Percentiles rank a stretch among this genome's conserved stretches.
Conservation (phyloP, 1,140 invertebrate species). For the Drosophila cardini region DNA sequence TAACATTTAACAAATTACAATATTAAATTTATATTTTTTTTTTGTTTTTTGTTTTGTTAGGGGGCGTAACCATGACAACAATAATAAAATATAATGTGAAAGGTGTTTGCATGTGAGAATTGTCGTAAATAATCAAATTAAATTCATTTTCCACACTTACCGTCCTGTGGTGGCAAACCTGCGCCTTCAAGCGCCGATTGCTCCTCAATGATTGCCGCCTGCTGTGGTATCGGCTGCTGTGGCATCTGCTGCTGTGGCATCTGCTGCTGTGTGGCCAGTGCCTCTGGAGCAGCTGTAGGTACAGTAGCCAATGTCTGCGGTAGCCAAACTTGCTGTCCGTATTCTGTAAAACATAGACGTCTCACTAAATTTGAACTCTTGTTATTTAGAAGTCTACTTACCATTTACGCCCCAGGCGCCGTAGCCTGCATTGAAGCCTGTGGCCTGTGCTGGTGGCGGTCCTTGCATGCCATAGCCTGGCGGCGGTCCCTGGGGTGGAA, state of each 20-base stretch:
- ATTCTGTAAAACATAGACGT: slow-evolving; percentile 40
- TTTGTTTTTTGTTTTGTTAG: slow-evolving; percentile 43
- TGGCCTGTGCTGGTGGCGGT: slow-evolving; percentile 51
- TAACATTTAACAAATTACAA: slow-evolving; percentile 36
- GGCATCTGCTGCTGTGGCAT: slow-evolving; percentile 10
- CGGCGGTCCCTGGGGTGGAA: slow-evolving; percentile 57
- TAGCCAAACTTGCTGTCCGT: slow-evolving; percentile 75
- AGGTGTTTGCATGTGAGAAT: slow-evolving; percentile 77
- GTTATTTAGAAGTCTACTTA: slow-evolving; percentile 26
- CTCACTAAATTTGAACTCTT: background rate
- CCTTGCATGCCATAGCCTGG: slow-evolving; percentile 62
- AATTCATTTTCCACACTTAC: slow-evolving; percentile 78
- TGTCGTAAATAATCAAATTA: slow-evolving; percentile 56
- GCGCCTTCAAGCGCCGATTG: slow-evolving; percentile 64
- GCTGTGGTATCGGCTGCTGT: slow-evolving; percentile 13
- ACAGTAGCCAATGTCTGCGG: slow-evolving; percentile 51
- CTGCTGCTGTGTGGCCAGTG: slow-evolving; percentile 21
- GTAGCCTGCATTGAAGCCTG: slow-evolving; percentile 58
- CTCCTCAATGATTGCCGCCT: slow-evolving; percentile 43
- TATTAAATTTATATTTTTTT: slow-evolving; percentile 24
- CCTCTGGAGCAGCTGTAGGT: slow-evolving; percentile 37
- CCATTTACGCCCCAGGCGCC: slow-evolving; percentile 75
- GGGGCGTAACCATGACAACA: slow-evolving; percentile 74
- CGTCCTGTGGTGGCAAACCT: slow-evolving; percentile 73
- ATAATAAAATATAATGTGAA: slow-evolving; percentile 81